Evolutionary conservation across 2,888 invertebrate species (phyloP), one percentile per base, ranked within the genome.

Genomic region (Arenicola marina): DNA sequence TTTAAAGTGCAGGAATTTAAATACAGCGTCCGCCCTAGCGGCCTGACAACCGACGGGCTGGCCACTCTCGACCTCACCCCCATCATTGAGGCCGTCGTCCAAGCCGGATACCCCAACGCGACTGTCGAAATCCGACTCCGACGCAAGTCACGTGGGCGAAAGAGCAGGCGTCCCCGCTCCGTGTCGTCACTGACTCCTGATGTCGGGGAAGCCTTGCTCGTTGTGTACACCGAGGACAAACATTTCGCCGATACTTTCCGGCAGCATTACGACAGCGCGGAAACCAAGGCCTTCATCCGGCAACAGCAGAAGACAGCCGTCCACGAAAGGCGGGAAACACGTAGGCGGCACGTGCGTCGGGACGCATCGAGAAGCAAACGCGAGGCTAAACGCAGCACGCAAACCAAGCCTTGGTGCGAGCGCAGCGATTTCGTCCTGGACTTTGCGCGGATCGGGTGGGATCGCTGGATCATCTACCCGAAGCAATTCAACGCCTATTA

Each of bases 381-480:
- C 48, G 18, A 11, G 38, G 48, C 48, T 7, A 48, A 48, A n/a
- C n/a, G 7, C 18, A 24, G 48, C 15, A 11, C 7, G 26, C 7
- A 21, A 11, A 38, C 11, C 38, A 48, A 24, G 7, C 26, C 18
- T 48, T 24, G 7, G 26, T 63, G 66, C 56, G 64, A 73, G 51
- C 45, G 69, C 34, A 68, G 76, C 46, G 76, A 79, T 45, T 76
- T 79, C 46, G 65, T 71, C 32, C 75, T 82, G 1, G 78, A 79
- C 67, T 81, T 82, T 66, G 72, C 76, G 61, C 63, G 66, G 18
- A 73, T 82, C 18, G 80, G 80, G 2, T 82, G 80, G 79, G 77
- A 76, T 4, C 69, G 75, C 55, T 80, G 80, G 78, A 77, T 82
- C 45, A 73, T 82, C 31, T 75, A 76, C 55, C 82, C 82, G 1